phyloP scores from a whole-genome alignment of 2,888 invertebrate species.

The Tenthredo mesomela region DNA sequence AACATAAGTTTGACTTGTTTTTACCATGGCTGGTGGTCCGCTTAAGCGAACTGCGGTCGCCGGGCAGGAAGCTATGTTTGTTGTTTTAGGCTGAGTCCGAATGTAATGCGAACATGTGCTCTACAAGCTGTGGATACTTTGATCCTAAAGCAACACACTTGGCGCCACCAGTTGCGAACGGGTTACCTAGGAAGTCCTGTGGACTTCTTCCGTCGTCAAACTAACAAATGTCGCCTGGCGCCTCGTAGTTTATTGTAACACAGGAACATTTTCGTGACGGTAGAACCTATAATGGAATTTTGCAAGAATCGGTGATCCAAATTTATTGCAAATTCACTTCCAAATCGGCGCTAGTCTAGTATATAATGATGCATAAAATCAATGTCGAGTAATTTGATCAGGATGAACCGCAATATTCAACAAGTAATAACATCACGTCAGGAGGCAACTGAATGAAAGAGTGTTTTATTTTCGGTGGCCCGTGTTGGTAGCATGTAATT shows the following conservation, averaged over 20 bases:
- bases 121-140: conserved; percentile 62
- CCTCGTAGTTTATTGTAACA: not conserved
- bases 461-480: not conserved
- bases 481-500: not conserved
- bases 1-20: conserved; percentile 22
- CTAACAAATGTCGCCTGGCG: conserved; percentile 10
- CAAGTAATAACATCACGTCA: not conserved
- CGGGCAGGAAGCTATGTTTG: conserved; percentile 70
- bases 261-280: not conserved
- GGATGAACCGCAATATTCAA: not conserved
- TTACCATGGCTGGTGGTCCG: conserved; percentile 45
- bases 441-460: not conserved
- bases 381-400: not conserved
- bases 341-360: too few species aligned
- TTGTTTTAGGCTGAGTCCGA: conserved; percentile 72
- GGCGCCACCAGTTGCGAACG: conserved; percentile 73
- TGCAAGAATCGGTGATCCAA: not conserved
- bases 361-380: too few species aligned
- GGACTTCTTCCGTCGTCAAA: not conserved
- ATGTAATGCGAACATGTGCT: conserved; percentile 66
- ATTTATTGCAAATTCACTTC: too few species aligned
- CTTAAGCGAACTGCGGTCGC: conserved; percentile 35
- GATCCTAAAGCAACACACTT: conserved; percentile 74
- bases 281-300: not conserved
- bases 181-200: conserved; percentile 68